Base-by-base conservation (phyloP, 2,888 invertebrate genomes). In the Oscheius onirici region DNA sequence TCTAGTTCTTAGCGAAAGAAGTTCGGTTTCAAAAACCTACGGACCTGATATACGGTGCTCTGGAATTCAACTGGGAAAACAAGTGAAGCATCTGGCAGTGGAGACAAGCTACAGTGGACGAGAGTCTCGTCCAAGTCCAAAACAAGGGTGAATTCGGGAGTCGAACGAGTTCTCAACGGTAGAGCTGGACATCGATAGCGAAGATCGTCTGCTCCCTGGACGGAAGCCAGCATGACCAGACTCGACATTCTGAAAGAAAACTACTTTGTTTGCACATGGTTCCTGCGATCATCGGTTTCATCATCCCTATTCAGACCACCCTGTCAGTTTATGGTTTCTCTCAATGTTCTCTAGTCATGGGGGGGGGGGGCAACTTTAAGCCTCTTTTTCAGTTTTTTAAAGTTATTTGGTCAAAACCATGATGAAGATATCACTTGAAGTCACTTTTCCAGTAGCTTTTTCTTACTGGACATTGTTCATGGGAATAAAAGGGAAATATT, bases 101-200 rank as follows among this genome's bases (percentile, higher is more conserved):
- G 94, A 83, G 94, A 93, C 2, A 96, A 91, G 82, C 95, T 95
- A 89, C 96, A 96, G 88, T 96, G 96, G 2, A 96, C 96, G 84
- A 97, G 89, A 0, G 96, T 97, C 90, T 97, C 96, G 89, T 97
- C 96, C 89, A 96, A 90, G 89, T 95, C 95, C 81, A 92, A 88
- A 3, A 91, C 91, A 2, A 92, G 88, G 41, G 91, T 91, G 83
- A 95, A 95, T 88, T 95, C 94, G 0, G 95, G 95, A 84, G 94
- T 94, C 85, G 94, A 94, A 61, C 95, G 90, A 0, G 95, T 96
- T 88, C 94, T 94, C 51, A 95, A 90, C 0, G 96, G 96, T 71
- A 96, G 89, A 1, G 95, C 95, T 6, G 86, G 85, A 44, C 75
- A 77, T 17, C 81, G 75, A 24, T 63, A 78, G 79, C 92, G 89